A percentile compares a stretch with the other conserved stretches of the same genome.
Conservation (phyloP, 1,140 invertebrate genomes). For the Bombus affinis region DNA sequence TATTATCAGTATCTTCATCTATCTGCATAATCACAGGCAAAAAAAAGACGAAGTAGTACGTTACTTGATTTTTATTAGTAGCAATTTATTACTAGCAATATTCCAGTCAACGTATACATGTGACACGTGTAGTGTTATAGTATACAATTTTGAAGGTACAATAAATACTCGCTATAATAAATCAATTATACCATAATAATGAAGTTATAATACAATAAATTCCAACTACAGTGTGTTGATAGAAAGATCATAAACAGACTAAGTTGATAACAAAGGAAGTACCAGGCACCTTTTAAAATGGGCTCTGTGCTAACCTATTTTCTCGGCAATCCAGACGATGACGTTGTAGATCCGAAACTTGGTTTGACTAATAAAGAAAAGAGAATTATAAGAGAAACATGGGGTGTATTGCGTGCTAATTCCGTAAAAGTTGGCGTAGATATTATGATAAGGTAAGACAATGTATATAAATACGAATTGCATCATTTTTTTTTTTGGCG, state of each 20-base stretch:
- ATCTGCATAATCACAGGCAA: background rate
- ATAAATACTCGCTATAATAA: background rate
- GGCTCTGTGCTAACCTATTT: slow-evolving; percentile 1
- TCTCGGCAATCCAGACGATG: background rate
- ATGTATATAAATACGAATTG: no score
- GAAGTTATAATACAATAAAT: background rate
- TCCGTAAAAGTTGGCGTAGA: slow-evolving; percentile 79
- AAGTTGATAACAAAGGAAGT: background rate
- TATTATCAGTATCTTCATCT: background rate
- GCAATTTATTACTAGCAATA: background rate
- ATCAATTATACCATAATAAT: background rate
- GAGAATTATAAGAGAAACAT: slow-evolving; percentile 79
- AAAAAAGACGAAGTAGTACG: background rate
- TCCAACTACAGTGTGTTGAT: background rate
- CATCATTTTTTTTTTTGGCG: no score
- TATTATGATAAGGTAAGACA: slow-evolving; percentile 81
- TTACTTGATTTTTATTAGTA: background rate
- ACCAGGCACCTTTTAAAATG: background rate
- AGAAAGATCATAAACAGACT: no score
- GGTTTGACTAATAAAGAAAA: slow-evolving; percentile 81
- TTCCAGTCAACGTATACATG: background rate
- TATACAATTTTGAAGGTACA: background rate
- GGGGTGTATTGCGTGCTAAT: slow-evolving; percentile 81
- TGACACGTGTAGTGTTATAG: background rate
- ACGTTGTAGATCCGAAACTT: slow-evolving; percentile 45